Percentiles rank a stretch among this genome's conserved stretches.
phyloP scores from a whole-genome alignment of 2,113 vertebrate species.

The Nannobrachium achirus region DNA sequence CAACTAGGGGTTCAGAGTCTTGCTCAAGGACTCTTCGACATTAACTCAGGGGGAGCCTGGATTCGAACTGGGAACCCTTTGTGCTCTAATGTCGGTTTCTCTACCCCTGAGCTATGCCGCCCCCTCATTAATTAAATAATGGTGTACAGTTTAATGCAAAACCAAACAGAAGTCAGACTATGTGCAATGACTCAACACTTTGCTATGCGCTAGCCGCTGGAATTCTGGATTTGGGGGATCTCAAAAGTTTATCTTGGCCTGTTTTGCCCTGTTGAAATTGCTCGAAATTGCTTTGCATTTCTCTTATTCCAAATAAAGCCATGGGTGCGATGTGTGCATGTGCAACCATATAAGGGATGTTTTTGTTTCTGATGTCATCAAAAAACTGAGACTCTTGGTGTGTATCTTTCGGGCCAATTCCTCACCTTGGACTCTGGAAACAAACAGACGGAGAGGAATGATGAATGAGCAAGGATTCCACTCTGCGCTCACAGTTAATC shows the following conservation, averaged over 20 bases:
- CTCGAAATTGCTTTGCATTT: constrained; percentile 51
- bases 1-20: no score
- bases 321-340: background rate
- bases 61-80: no score
- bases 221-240: constrained; percentile 57
- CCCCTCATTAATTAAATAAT: no score
- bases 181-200: constrained; percentile 51
- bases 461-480: constrained; percentile 3
- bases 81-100: no score
- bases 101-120: no score
- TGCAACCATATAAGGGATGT: constrained; percentile 66
- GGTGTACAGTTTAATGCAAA: constrained; percentile 12
- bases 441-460: constrained; percentile 30
- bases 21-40: no score
- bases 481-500: constrained; percentile 10
- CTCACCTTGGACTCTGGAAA: constrained; percentile 23
- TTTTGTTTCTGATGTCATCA: constrained; percentile 43
- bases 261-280: constrained; percentile 36
- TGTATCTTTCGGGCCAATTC: constrained; percentile 22
- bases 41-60: no score
- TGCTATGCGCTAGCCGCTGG: constrained; percentile 56
- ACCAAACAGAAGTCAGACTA: constrained; percentile 50
- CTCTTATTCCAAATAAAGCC: constrained; percentile 59
- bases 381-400: constrained; percentile 4
- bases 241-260: constrained; percentile 69